Conservation (phyloP, 2,113 vertebrate genomes). For the Syrmaticus mikado region DNA sequence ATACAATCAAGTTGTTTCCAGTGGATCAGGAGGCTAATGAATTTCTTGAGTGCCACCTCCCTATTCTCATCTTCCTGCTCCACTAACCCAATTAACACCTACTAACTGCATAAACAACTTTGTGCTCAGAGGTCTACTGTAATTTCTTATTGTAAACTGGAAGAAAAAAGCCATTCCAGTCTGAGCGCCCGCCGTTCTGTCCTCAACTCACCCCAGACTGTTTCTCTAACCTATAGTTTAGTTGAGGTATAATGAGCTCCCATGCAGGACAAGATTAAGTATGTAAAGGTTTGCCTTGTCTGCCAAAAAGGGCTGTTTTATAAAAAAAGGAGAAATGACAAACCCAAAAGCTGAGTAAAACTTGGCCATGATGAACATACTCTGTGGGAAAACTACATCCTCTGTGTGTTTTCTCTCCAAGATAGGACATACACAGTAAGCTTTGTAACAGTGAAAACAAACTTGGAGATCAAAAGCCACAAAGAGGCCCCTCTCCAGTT, state of each 20-base stretch:
- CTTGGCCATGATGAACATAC: background rate
- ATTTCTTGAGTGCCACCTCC: background rate
- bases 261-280: background rate
- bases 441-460: background rate
- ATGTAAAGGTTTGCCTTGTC: background rate
- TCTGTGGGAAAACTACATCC: background rate
- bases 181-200: background rate
- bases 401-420: background rate
- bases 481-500: background rate
- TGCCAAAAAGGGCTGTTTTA: background rate
- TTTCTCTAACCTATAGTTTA: background rate
- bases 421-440: background rate
- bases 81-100: background rate
- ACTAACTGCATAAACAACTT: background rate
- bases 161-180: background rate
- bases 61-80: background rate
- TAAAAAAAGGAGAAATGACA: background rate
- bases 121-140: background rate
- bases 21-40: background rate
- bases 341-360: background rate
- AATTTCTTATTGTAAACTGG: background rate
- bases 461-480: background rate
- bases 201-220: background rate
- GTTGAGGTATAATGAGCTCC: background rate
- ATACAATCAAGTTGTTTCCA: background rate